Base-by-base conservation (phyloP, 2,113 vertebrate species). In the Echinops telfairi region DNA sequence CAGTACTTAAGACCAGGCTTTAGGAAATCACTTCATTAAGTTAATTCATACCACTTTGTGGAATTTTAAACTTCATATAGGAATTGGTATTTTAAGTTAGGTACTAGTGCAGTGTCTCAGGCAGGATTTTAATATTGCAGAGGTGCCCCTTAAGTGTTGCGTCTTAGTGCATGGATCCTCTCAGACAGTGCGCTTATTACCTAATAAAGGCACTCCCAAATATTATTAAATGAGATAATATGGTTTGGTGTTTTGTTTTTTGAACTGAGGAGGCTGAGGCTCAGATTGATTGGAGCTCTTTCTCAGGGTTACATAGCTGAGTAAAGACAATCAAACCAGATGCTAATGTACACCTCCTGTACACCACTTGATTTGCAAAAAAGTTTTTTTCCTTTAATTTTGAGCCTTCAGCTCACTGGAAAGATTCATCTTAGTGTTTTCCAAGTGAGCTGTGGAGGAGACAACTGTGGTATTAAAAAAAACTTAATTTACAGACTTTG, bases 361-460 rank as follows among this genome's bases (percentile, higher is more conserved):
- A 64, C 43, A 16, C 9, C 17, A 27, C 10, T 20, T 27, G 20
- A 31, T 10, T 75, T 60, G 81, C 6, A 64, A 76, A 91, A 91
- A 16, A 57, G 38, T 89, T 31, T 47, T 80, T 14, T 25, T 14
- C 29, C 12, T 58, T 89, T 82, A 91, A 80, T 81, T 93, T 91
- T 86, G 79, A 93, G 40, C 25, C 27, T 62, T 89, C 22, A 80
- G 43, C 19, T 92, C 36, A 36, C 27, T 70, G 62, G 43, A 83
- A 83, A 88, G 40, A 73, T 85, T 88, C 22, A 10, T 70, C 20
- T 86, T 88, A 36, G 82, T 85, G 62, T 60, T 64, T 53, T 53
- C 43, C 43, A 78, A 19, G 40, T 47, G 9, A 9, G 0, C 5
- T 1, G 7, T 60, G 31, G 36, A n/a, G 58, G 62, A 90, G 66